phyloP scores from a whole-genome alignment of 2,888 invertebrate species.

The Crepidodera aurea region DNA sequence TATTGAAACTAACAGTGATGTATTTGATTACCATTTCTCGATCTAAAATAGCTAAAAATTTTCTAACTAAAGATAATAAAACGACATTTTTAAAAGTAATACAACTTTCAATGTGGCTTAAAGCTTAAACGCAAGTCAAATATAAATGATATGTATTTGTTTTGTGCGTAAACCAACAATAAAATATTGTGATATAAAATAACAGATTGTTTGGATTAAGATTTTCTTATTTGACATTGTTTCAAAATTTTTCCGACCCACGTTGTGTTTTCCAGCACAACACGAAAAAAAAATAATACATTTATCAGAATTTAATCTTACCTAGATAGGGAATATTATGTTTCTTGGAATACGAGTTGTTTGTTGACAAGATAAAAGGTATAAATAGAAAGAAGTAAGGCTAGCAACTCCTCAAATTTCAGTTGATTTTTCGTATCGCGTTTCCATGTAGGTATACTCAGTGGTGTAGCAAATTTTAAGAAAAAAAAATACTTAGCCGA shows the following conservation, averaged over 20 bases:
- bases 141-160: no score
- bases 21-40: no score
- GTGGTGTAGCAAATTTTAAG: background rate
- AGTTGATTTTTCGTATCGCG: conserved; percentile 4
- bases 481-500: no score
- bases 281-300: conserved; percentile 1
- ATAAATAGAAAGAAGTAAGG: conserved; percentile 20
- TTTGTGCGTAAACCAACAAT: no score
- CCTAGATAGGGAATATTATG: conserved; percentile 21
- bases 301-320: conserved; percentile 22
- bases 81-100: no score
- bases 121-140: no score
- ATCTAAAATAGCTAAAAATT: no score
- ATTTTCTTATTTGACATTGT: background rate
- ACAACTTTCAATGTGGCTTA: no score
- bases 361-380: conserved; percentile 24
- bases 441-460: background rate
- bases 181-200: no score
- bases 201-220: background rate
- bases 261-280: background rate
- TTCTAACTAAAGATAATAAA: no score
- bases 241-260: background rate
- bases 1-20: no score
- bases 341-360: conserved; percentile 25
- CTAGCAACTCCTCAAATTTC: conserved; percentile 2